Evolutionary conservation across 2,888 invertebrate species (phyloP).

Genomic region (Stenoptilia bipunctidactyla): DNA sequence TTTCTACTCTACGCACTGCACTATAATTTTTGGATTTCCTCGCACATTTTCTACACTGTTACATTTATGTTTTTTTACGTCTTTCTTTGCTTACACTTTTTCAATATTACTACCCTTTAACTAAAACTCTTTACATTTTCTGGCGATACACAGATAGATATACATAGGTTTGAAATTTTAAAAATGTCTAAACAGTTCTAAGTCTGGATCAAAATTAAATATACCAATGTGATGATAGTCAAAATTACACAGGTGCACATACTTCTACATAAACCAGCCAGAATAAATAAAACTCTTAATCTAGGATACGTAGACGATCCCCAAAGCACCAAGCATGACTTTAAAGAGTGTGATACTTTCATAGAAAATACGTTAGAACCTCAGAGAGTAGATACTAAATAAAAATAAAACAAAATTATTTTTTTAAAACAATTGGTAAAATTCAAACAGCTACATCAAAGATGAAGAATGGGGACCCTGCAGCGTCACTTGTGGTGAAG

Average conservation of each 20-base stretch:
- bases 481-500: conserved; percentile 92
- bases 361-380: conserved; percentile 14
- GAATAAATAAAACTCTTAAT: conserved; percentile 23
- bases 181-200: too few relatives aligned
- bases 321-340: conserved; percentile 55
- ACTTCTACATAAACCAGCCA: conserved; percentile 71
- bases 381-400: neutral
- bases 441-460: conserved; percentile 81
- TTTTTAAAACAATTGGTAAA: neutral
- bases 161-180: conserved; percentile 24
- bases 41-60: conserved; percentile 47
- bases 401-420: neutral
- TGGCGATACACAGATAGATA: conserved; percentile 43
- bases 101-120: conserved; percentile 19
- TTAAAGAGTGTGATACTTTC: conserved; percentile 31
- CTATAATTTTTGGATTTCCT: conserved; percentile 53
- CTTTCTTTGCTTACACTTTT: conserved; percentile 42
- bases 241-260: conserved; percentile 53
- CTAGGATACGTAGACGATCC: conserved; percentile 34
- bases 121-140: conserved; percentile 31
- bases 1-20: conserved; percentile 61
- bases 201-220: too few relatives aligned
- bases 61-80: conserved; percentile 41
- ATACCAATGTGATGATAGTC: neutral
- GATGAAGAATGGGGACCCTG: conserved; percentile 92